Conservation (phyloP, 2,888 invertebrate species). For the Mimas tiliae region DNA sequence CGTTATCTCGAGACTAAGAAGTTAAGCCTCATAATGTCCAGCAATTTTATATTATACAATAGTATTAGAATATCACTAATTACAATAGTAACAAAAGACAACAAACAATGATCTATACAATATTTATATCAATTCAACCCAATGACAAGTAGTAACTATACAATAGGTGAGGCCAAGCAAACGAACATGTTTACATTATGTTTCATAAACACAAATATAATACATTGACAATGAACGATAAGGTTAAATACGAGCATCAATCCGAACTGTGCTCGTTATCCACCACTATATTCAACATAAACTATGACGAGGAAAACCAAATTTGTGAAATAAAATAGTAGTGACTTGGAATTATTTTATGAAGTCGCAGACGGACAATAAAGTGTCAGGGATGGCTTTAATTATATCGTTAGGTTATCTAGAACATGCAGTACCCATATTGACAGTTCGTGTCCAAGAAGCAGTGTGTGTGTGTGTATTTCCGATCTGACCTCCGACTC, state of each 20-base stretch:
- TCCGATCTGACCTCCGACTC: slow-evolving; percentile 71
- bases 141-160: background rate
- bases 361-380: background rate
- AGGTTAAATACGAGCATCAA: slow-evolving; percentile 54
- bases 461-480: slow-evolving; percentile 60
- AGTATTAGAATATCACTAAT: background rate
- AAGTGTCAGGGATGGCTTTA: slow-evolving; percentile 61
- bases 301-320: background rate
- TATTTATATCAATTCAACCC: background rate
- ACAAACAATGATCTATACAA: background rate
- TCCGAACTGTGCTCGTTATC: slow-evolving; percentile 46
- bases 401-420: slow-evolving; percentile 70
- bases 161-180: slow-evolving; percentile 46
- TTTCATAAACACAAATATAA: slow-evolving; percentile 74
- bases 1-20: too few relatives aligned
- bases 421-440: slow-evolving; percentile 65
- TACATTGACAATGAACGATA: slow-evolving; percentile 60
- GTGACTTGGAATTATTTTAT: background rate
- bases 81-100: background rate
- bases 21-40: too few relatives aligned
- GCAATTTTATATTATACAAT: too few relatives aligned
- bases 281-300: background rate
- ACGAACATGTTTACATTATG: slow-evolving; percentile 58
- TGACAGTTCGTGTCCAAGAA: slow-evolving; percentile 69
- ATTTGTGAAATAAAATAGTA: background rate